Conservation (phyloP, 2,113 vertebrate genomes). For the Hystrix brachyura region DNA sequence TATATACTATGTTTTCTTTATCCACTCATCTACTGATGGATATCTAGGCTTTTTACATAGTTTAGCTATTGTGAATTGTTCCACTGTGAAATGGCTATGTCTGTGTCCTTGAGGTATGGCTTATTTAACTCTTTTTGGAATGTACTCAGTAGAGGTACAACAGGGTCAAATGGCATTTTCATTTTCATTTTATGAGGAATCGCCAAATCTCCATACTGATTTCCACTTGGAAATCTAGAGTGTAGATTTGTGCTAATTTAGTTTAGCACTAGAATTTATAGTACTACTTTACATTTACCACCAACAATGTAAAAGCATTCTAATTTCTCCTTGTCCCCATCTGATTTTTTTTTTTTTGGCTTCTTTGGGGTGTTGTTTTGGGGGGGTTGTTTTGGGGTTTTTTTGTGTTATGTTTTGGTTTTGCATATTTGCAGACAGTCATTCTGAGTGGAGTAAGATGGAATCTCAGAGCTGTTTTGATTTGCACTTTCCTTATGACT, state of each 20-base stretch:
- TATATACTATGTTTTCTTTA: not conserved
- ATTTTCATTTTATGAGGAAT: not conserved
- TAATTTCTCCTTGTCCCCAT: not conserved
- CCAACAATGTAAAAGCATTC: not conserved
- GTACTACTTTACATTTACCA: not conserved
- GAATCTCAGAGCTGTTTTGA: not conserved
- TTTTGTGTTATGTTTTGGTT: not conserved
- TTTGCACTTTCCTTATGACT: not conserved
- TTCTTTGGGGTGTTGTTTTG: not conserved
- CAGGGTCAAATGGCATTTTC: not conserved
- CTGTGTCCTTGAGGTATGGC: not conserved
- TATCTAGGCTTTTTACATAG: not conserved
- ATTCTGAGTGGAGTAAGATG: not conserved
- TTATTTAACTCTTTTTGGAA: not conserved
- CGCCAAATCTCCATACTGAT: not conserved
- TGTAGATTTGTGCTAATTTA: not conserved
- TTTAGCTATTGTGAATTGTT: not conserved
- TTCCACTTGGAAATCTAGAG: not conserved
- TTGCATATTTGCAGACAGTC: not conserved
- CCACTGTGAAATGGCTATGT: not conserved
- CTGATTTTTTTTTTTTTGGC: not conserved
- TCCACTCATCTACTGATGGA: not conserved
- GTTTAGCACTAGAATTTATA: not conserved
- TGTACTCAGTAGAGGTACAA: not conserved
- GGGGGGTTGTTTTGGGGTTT: too few relatives aligned